phyloP scores from a whole-genome alignment of 2,888 invertebrate species.

The Frankliniella fusca region DNA sequence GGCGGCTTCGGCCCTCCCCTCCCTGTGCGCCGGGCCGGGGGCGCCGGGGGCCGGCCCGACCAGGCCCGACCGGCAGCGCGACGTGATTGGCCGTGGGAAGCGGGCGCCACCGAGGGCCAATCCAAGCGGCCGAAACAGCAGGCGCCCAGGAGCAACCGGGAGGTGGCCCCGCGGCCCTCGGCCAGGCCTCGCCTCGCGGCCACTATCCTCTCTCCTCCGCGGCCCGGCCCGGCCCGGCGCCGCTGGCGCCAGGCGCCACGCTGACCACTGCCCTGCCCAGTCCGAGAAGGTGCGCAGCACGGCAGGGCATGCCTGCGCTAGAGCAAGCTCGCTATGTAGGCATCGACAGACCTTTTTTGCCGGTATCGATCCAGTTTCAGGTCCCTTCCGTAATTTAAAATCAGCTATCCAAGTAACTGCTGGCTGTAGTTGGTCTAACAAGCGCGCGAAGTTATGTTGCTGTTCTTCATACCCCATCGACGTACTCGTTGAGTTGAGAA shows the following conservation, averaged over 20 bases:
- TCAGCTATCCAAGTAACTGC: too few relatives aligned
- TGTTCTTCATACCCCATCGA: too few relatives aligned
- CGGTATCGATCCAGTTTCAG: too few relatives aligned
- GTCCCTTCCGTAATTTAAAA: too few relatives aligned
- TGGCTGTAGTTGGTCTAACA: too few relatives aligned
- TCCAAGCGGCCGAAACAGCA: background rate
- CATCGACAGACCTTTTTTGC: too few relatives aligned
- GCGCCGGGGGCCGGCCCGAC: background rate
- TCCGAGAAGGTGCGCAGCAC: too few relatives aligned
- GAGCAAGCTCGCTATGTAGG: too few relatives aligned
- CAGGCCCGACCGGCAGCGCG: background rate
- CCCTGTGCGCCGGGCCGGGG: background rate
- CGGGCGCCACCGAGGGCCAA: background rate
- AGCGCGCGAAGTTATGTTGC: too few relatives aligned
- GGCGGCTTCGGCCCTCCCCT: background rate
- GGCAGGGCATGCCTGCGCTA: too few relatives aligned
- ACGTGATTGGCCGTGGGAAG: constrained; percentile 5
- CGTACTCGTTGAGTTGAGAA: too few relatives aligned
- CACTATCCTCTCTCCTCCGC: too few relatives aligned
- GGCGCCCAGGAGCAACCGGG: background rate
- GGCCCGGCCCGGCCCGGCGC: background rate
- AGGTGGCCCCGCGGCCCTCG: background rate
- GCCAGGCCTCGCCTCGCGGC: background rate
- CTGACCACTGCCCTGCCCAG: background rate
- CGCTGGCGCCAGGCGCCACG: background rate